Conservation (phyloP, 2,888 invertebrate genomes). For the Agrotis ipsilon region DNA sequence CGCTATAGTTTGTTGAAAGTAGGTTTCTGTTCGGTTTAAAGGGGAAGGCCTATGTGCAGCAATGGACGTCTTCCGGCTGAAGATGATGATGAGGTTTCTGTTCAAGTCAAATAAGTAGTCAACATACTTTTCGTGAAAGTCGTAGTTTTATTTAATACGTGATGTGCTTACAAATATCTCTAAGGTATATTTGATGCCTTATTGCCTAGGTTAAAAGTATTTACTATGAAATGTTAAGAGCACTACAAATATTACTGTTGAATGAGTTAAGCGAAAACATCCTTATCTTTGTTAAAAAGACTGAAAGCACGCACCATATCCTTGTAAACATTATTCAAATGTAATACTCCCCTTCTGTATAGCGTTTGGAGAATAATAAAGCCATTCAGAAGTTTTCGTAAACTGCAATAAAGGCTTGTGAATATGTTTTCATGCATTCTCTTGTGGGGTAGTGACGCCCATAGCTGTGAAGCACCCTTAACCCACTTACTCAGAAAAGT, state of each 20-base stretch:
- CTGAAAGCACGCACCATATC: conserved; percentile 14
- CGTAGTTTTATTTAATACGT: background rate
- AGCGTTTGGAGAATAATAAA: conserved; percentile 49
- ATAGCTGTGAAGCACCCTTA: conserved; percentile 46
- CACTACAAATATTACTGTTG: background rate
- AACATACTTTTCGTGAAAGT: background rate
- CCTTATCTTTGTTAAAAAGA: background rate
- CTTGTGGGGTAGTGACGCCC: conserved; percentile 47
- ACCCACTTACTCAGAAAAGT: conserved; percentile 40
- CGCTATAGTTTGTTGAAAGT: background rate
- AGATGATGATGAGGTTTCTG: no score
- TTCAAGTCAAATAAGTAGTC: background rate
- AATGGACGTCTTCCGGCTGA: no score
- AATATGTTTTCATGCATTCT: conserved; percentile 55
- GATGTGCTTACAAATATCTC: background rate
- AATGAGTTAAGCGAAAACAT: background rate
- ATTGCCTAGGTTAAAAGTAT: no score
- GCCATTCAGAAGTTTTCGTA: conserved; percentile 38
- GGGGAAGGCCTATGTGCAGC: no score
- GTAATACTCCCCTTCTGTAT: conserved; percentile 23
- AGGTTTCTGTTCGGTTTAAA: no score
- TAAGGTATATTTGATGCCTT: no score
- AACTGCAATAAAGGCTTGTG: conserved; percentile 48
- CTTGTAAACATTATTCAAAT: conserved; percentile 29
- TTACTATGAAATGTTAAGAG: no score